Conservation (phyloP, 2,888 invertebrate genomes). For the Tipula helvola region DNA sequence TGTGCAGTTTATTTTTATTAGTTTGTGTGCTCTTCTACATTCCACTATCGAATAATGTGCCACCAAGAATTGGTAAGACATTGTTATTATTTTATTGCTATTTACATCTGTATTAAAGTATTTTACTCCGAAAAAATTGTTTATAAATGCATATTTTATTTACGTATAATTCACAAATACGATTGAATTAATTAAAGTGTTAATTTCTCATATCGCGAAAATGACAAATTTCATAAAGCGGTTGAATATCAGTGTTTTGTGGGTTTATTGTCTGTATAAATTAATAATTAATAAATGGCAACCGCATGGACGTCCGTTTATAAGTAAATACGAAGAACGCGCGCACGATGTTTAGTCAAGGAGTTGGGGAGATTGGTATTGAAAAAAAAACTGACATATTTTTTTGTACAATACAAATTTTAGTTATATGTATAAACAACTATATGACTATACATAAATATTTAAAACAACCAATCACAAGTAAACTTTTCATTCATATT, state of each 20-base stretch:
- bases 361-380: not conserved
- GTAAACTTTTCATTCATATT: not conserved
- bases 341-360: not conserved
- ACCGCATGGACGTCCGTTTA: not conserved
- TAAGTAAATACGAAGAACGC: not conserved
- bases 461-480: not conserved
- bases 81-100: not conserved
- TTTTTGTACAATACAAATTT: too few species aligned
- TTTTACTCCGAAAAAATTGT: not conserved
- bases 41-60: conserved; percentile 26
- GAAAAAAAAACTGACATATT: not conserved
- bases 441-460: not conserved
- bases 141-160: not conserved
- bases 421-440: not conserved
- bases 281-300: not conserved
- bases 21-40: conserved; percentile 26
- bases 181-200: not conserved
- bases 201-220: not conserved
- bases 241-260: not conserved
- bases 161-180: not conserved
- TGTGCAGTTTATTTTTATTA: conserved; percentile 20
- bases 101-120: not conserved
- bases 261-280: not conserved
- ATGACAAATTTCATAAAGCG: not conserved
- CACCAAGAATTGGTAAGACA: conserved; percentile 26